Evolutionary conservation across 2,888 invertebrate genomes (phyloP).

Genomic region (Oscheius onirici): DNA sequence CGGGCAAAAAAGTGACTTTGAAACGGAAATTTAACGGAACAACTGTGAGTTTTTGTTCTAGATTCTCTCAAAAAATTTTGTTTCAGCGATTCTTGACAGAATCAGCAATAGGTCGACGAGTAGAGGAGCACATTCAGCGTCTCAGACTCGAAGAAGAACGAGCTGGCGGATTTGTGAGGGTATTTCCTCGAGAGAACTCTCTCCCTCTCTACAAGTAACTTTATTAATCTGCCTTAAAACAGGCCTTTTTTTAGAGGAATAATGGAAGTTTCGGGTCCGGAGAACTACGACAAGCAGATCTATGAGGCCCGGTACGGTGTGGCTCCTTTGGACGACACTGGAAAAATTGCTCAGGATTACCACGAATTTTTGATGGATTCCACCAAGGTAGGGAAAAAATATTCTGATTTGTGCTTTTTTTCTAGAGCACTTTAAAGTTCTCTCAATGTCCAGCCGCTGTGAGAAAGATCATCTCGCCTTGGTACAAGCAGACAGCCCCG

Average conservation of each 20-base stretch:
- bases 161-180: conserved; percentile 63
- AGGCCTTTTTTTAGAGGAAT: conserved; percentile 36
- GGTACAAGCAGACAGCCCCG: conserved; percentile 44
- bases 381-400: conserved; percentile 33
- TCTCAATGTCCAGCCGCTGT: conserved; percentile 37
- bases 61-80: conserved; percentile 7
- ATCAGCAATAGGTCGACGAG: conserved; percentile 33
- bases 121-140: conserved; percentile 37
- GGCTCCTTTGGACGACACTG: conserved; percentile 4
- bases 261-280: conserved; percentile 60
- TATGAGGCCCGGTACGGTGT: conserved; percentile 37
- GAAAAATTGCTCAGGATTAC: conserved; percentile 35
- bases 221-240: conserved; percentile 10
- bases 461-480: conserved; percentile 37
- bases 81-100: conserved; percentile 36
- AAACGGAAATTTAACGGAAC: conserved; percentile 23
- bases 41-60: conserved; percentile 34
- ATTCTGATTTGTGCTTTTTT: conserved; percentile 22
- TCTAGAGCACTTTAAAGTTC: conserved; percentile 38
- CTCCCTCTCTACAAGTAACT: conserved; percentile 56
- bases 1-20: background rate
- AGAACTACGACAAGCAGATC: conserved; percentile 60
- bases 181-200: conserved; percentile 63
- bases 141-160: conserved; percentile 48
- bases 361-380: conserved; percentile 53